Conservation (phyloP, 2,888 invertebrate species). For the Pecten maximus region DNA sequence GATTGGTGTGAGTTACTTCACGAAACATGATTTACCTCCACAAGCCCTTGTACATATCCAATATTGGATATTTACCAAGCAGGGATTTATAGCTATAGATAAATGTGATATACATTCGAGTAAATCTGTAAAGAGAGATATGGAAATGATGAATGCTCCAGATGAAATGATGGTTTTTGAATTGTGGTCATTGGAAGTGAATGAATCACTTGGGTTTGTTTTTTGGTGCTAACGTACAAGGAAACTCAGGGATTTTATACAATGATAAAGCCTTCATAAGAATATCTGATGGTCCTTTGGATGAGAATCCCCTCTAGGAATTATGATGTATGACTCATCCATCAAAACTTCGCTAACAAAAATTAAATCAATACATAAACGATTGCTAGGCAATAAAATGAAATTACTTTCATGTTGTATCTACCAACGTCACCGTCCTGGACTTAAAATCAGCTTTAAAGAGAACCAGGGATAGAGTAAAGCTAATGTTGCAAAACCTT, state of each 20-base stretch:
- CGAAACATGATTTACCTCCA: too few species aligned
- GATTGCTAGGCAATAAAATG: neutral
- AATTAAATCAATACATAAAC: neutral
- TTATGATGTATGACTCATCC: neutral
- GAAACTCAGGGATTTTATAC: neutral
- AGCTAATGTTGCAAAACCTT: neutral
- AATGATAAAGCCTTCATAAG: neutral
- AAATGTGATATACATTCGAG: too few species aligned
- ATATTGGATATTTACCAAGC: too few species aligned
- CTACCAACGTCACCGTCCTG: neutral
- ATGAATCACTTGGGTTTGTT: neutral
- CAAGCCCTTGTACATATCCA: too few species aligned
- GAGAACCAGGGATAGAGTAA: neutral
- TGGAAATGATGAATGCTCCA: too few species aligned
- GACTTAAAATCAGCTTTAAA: neutral
- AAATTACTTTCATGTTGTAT: conserved; percentile 16
- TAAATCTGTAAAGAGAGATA: too few species aligned
- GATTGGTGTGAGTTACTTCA: too few species aligned
- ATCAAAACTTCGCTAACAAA: neutral
- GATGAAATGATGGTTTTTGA: neutral
- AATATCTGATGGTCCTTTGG: neutral
- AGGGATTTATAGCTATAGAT: too few species aligned
- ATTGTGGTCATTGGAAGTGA: neutral
- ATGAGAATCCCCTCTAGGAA: neutral
- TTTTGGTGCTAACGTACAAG: neutral